These are phyloP conservation scores for Ancistrus triradiatus DNA, from an alignment of 2,113 vertebrate species.

Conservation along the genomic window DNA sequence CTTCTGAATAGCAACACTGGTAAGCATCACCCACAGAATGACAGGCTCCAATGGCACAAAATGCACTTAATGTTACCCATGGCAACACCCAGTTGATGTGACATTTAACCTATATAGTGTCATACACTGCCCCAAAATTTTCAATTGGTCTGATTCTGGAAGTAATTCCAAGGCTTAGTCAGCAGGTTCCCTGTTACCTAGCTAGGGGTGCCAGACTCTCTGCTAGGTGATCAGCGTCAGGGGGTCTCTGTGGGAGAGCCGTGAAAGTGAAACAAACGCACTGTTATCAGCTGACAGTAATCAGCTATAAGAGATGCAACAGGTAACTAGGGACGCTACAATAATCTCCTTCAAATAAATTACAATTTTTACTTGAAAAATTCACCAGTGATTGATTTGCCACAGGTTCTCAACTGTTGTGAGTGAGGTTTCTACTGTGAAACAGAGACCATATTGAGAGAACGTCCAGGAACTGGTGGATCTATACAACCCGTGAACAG, in stretches of 20 bases:
- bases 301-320: slow-evolving; percentile 28
- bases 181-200: slow-evolving; percentile 1
- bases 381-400: neutral
- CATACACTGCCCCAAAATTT: neutral
- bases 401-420: slow-evolving; percentile 1
- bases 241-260: slow-evolving; percentile 15
- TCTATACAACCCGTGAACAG: slow-evolving; percentile 14
- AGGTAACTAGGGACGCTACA: slow-evolving; percentile 10
- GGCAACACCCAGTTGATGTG: too few relatives aligned
- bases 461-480: slow-evolving; percentile 7
- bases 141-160: neutral
- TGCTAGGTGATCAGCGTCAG: slow-evolving; percentile 6
- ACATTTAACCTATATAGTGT: too few relatives aligned
- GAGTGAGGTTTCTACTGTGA: slow-evolving; percentile 10
- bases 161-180: too few relatives aligned
- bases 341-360: slow-evolving; percentile 17
- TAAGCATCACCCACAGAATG: too few relatives aligned
- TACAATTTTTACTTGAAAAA: neutral
- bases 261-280: slow-evolving; percentile 11
- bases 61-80: too few relatives aligned
- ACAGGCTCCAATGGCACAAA: too few relatives aligned
- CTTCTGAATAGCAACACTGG: too few relatives aligned
- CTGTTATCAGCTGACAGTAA: slow-evolving; percentile 32
- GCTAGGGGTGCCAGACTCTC: neutral
- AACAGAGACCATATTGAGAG: slow-evolving; percentile 10